Percentiles rank a stretch among this genome's conserved stretches.
Conservation (phyloP, 2,888 invertebrate species). For the Ormyrus nitidulus region DNA sequence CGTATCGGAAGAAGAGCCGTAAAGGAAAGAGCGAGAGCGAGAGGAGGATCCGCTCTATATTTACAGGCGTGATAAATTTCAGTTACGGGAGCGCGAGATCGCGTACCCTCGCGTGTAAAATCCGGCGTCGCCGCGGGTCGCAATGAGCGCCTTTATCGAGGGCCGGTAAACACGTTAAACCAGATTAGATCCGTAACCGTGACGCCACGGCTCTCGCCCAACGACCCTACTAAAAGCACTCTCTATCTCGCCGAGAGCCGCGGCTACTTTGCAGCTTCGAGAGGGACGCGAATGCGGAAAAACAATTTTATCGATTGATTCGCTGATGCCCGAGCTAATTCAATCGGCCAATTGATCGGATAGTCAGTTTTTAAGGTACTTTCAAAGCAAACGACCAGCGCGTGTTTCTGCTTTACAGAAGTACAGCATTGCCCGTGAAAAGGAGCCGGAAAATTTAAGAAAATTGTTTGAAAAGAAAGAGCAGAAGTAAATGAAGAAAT, state of each 20-base stretch:
- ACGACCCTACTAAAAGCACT: conserved; percentile 25
- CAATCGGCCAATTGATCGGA: background rate
- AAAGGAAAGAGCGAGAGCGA: conserved; percentile 33
- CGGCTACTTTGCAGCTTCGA: background rate
- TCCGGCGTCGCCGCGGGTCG: conserved; percentile 56
- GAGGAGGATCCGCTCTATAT: conserved; percentile 59
- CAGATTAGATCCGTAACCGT: conserved; percentile 49
- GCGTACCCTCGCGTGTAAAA: conserved; percentile 20
- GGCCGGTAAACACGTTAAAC: conserved; percentile 70
- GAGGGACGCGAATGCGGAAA: background rate
- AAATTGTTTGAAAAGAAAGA: conserved; percentile 15
- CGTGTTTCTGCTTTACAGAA: too few relatives aligned
- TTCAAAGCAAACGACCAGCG: too few relatives aligned
- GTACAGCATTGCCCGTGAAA: background rate
- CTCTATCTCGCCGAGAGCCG: background rate
- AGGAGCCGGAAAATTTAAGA: conserved; percentile 8
- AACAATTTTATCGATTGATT: conserved; percentile 9
- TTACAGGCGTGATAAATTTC: conserved; percentile 68
- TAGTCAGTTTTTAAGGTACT: too few relatives aligned
- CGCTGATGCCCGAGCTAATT: background rate
- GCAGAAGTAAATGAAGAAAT: background rate
- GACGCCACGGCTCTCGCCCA: background rate
- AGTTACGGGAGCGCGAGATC: conserved; percentile 60
- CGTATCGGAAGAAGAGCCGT: background rate
- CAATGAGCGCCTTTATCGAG: conserved; percentile 67